Evolutionary conservation across 2,113 vertebrate species (phyloP), one percentile per base, ranked within the genome.

Genomic region (Smithornis capensis): DNA sequence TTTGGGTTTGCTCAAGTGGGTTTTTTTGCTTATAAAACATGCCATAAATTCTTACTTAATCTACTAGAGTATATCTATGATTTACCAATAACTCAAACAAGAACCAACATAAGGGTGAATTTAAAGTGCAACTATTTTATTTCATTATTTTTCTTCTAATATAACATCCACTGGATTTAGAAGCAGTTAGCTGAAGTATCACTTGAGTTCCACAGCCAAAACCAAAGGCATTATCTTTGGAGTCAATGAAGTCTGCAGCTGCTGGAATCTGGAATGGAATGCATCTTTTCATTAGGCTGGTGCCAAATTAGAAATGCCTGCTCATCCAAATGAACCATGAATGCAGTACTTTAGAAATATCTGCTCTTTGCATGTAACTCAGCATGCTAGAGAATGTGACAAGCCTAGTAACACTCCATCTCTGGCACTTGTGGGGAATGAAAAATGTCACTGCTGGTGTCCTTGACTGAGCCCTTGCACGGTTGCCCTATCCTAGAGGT

Each of bases 251-350:
- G 90, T 82, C 92, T 94, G 93, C 94, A 96, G 95, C 96, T 96
- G 94, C 93, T 95, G 95, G 95, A 94, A 97, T 97, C 94, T 89
- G 92, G 90, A 93, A 85, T 93, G 95, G 95, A 97, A 96, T 96
- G 95, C 68, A 93, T 94, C 94, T 89, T 96, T 97, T 97, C 95
- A 96, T 92, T 90, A 96, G 90, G 45, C 94, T 97, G 93, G 92
- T 96, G 93, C 95, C 92, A 96, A 97, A 96, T 96, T 95, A 96
- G 94, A 96, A 97, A 97, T 96, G 93, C 94, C 94, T 96, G 92
- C 94, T 96, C 96, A 96, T 97, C 96, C 95, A 96, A 97, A 96
- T 96, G 90, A 96, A 90, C 85, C 93, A 94, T 96, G 95, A 96
- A 95, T 95, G 95, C 93, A 96, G 90, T 15, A 94, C 90, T 97